Evolutionary conservation across 2,113 vertebrate genomes (phyloP).

Genomic region (Cynocephalus volans): DNA sequence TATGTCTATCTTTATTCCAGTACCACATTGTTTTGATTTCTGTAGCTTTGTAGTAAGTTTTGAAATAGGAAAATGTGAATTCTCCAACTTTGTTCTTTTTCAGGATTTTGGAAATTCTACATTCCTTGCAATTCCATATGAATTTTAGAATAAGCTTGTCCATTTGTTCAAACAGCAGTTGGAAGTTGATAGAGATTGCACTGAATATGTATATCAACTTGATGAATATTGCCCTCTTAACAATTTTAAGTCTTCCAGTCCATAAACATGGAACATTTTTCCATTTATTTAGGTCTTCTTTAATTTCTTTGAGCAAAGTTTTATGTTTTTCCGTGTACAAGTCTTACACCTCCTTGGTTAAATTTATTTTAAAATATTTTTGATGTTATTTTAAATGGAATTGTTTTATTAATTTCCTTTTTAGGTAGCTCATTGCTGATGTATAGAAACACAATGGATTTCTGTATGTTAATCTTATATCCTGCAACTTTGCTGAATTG

Average conservation of each 20-base stretch:
- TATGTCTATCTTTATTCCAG: background rate
- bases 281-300: background rate
- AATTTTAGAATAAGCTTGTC: background rate
- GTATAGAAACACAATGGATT: background rate
- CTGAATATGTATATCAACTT: background rate
- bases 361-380: background rate
- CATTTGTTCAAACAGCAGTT: background rate
- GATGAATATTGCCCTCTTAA: background rate
- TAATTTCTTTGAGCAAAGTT: background rate
- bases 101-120: background rate
- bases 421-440: background rate
- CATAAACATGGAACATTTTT: background rate
- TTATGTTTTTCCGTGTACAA: background rate
- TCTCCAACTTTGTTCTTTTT: background rate
- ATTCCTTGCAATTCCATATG: background rate
- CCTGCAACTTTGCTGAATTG: background rate
- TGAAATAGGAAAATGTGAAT: background rate
- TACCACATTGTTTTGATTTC: background rate
- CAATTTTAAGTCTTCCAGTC: background rate
- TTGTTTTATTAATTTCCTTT: background rate
- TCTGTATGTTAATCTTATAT: background rate
- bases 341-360: background rate
- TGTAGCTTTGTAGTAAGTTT: background rate
- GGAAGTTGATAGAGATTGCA: background rate
- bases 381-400: background rate